Percentiles rank a stretch among this genome's conserved stretches.
Conservation (phyloP, 2,888 invertebrate species). For the Trachelus stipa region DNA sequence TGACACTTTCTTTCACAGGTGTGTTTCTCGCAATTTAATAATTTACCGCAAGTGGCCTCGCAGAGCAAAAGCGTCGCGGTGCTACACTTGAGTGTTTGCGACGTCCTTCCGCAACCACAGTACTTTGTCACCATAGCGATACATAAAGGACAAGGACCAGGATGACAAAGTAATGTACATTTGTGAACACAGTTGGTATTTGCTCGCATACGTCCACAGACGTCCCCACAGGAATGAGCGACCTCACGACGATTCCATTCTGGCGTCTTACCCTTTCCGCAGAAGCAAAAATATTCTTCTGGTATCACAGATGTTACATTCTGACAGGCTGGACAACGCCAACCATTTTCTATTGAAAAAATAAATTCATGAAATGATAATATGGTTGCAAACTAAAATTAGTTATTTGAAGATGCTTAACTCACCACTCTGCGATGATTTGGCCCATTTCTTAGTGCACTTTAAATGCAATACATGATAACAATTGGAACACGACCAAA, state of each 20-base stretch:
- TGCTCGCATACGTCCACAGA: constrained; percentile 76
- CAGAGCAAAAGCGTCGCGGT: constrained; percentile 80
- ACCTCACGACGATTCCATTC: constrained; percentile 80
- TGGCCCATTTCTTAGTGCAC: constrained; percentile 93
- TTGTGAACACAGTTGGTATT: constrained; percentile 57
- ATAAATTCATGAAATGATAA: constrained; percentile 1
- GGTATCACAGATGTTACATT: constrained; percentile 81
- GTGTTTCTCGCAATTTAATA: constrained; percentile 83
- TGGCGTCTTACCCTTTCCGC: constrained; percentile 83
- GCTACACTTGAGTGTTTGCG: constrained; percentile 78
- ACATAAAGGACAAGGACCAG: constrained; percentile 95
- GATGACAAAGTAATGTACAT: constrained; percentile 89
- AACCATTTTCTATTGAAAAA: constrained; percentile 74
- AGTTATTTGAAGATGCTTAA: constrained; percentile 4
- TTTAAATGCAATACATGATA: constrained; percentile 92
- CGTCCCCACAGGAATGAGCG: constrained; percentile 93
- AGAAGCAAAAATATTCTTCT: constrained; percentile 88
- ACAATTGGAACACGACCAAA: constrained; percentile 94
- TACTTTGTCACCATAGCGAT: constrained; percentile 77
- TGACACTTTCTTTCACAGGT: constrained; percentile 82
- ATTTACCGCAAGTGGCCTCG: constrained; percentile 77
- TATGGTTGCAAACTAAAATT: background rate
- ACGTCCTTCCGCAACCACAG: constrained; percentile 84
- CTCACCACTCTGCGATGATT: constrained; percentile 78
- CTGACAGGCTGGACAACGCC: constrained; percentile 98